Conservation (phyloP, 1,140 invertebrate species). For the Metaphire vulgaris region DNA sequence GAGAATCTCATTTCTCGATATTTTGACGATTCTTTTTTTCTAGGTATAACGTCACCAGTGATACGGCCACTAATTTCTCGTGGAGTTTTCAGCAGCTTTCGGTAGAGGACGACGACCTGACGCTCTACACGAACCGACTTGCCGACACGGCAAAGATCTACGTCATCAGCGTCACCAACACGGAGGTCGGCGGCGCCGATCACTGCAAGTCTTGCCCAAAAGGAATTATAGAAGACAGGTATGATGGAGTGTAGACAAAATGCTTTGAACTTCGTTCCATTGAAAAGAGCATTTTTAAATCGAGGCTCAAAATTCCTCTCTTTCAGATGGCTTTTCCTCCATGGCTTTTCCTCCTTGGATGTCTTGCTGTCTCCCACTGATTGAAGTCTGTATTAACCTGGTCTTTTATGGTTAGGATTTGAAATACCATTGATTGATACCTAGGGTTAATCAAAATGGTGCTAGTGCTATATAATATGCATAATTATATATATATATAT, state of each 20-base stretch:
- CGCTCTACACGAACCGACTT: background rate
- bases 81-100: constrained; percentile 12
- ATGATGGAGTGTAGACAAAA: constrained; percentile 33
- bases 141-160: constrained; percentile 54
- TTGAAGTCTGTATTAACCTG: no score
- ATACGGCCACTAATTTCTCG: background rate
- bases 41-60: background rate
- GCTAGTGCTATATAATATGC: no score
- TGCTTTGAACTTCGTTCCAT: constrained; percentile 1
- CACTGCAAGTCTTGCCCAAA: constrained; percentile 57
- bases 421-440: no score
- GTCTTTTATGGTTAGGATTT: no score
- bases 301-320: no score
- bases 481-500: no score
- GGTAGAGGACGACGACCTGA: background rate
- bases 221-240: constrained; percentile 43
- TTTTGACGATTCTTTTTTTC: background rate
- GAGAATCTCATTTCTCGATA: no score
- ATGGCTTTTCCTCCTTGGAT: no score
- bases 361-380: no score
- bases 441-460: no score
- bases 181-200: constrained; percentile 57
- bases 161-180: constrained; percentile 60
- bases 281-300: no score
- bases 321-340: no score